Percentiles rank a stretch among this genome's conserved stretches.
These are phyloP conservation scores for Rhynchonycteris naso DNA, from an alignment of 2,797 vertebrate species.

Conservation along the genomic window DNA sequence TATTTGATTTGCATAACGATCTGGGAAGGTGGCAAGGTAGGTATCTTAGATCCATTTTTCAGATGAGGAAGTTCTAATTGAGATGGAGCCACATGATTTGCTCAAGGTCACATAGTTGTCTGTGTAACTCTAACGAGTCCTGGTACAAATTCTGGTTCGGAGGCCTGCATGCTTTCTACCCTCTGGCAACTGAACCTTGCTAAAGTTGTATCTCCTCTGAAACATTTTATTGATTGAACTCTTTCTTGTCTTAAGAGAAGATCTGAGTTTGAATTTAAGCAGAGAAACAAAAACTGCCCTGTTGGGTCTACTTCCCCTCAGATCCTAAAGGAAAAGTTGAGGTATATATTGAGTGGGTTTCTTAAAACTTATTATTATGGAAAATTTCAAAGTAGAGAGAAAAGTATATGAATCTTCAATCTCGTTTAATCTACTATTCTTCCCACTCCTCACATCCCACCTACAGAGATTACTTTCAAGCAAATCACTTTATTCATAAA, in stretches of 20 bases:
- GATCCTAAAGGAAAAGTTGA: not conserved
- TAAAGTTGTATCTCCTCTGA: not conserved
- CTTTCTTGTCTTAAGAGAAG: slow-evolving; percentile 12
- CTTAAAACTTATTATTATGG: not conserved
- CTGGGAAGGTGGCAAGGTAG: not conserved
- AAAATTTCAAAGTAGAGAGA: not conserved
- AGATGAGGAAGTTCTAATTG: not conserved
- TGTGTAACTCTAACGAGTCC: not conserved
- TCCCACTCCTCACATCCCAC: not conserved
- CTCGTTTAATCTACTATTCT: slow-evolving; percentile 5
- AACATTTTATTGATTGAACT: not conserved
- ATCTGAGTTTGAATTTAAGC: not conserved
- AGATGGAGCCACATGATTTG: not conserved
- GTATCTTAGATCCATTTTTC: not conserved
- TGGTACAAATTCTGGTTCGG: not conserved
- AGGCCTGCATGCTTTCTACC: not conserved
- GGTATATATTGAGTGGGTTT: not conserved
- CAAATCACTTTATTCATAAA: slow-evolving; percentile 11
- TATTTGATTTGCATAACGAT: not conserved
- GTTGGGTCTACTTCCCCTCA: not conserved
- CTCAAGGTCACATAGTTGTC: not conserved
- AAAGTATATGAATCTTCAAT: not conserved
- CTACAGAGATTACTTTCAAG: not conserved
- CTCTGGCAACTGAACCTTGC: not conserved
- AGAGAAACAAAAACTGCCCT: not conserved